A percentile compares a stretch with the other conserved stretches of the same genome.
Conservation (phyloP, 2,113 vertebrate genomes). For the Ornithorhynchus anatinus region DNA sequence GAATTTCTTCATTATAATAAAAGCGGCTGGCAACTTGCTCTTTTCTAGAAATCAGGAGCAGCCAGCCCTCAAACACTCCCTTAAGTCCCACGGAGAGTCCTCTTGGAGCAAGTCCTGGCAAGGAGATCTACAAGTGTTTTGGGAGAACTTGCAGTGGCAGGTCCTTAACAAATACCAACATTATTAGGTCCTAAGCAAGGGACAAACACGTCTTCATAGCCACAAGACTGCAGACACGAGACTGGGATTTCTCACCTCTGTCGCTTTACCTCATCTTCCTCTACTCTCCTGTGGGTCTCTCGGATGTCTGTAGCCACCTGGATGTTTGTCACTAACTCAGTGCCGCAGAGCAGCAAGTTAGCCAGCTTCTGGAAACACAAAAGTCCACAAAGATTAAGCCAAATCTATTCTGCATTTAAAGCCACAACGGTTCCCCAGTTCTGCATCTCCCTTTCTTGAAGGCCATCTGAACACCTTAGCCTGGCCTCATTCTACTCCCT, state of each 20-base stretch:
- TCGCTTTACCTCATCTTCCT: conserved; percentile 68
- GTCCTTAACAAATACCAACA: too few species aligned
- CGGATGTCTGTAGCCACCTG: conserved; percentile 75
- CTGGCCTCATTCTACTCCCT: background rate
- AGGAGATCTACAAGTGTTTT: too few species aligned
- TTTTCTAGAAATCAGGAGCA: too few species aligned
- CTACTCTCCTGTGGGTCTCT: conserved; percentile 69
- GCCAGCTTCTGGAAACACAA: conserved; percentile 64
- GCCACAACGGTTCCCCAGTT: background rate
- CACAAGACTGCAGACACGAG: rapidly evolving
- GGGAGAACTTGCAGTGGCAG: too few species aligned
- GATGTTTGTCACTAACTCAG: conserved; percentile 76
- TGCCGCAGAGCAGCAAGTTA: conserved; percentile 74
- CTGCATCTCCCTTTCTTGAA: background rate
- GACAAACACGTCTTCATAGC: background rate
- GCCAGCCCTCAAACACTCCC: too few species aligned
- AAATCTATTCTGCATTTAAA: background rate
- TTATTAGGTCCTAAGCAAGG: too few species aligned
- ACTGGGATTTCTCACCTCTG: conserved; percentile 60
- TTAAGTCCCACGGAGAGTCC: too few species aligned
- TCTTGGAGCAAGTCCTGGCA: too few species aligned
- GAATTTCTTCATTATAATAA: too few species aligned
- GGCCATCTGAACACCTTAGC: background rate
- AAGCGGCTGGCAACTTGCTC: too few species aligned
- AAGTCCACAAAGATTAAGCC: background rate